phyloP scores from a whole-genome alignment of 2,888 invertebrate species.

The Microchrysa polita region DNA sequence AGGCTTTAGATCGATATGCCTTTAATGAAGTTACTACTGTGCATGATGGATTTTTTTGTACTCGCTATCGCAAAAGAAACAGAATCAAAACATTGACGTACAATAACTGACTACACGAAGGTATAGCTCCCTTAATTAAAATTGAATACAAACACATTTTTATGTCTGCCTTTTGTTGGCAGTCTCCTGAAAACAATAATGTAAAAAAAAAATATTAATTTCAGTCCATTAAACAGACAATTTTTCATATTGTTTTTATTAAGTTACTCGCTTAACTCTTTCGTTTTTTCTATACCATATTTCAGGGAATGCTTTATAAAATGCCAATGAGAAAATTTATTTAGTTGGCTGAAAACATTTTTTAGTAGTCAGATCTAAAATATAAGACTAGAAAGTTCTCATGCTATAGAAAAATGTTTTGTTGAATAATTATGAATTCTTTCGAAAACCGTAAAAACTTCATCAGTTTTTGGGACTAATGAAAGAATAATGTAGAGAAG shows the following conservation, averaged over 20 bases:
- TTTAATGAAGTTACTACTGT: conserved; percentile 44
- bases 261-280: conserved; percentile 40
- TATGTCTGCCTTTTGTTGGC: too few species aligned
- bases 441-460: too few species aligned
- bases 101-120: not conserved
- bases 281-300: conserved; percentile 17
- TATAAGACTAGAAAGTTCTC: too few species aligned
- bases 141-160: conserved; percentile 1
- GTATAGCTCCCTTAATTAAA: not conserved
- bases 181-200: too few species aligned
- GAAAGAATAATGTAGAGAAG: too few species aligned
- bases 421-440: too few species aligned
- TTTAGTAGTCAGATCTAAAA: not conserved
- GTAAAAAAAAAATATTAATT: too few species aligned
- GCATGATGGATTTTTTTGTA: conserved; percentile 29
- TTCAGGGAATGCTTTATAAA: not conserved
- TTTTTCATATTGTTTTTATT: conserved; percentile 31
- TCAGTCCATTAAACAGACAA: conserved; percentile 25
- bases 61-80: too few species aligned
- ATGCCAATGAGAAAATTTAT: not conserved
- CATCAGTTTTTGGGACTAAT: too few species aligned
- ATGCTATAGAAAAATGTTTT: too few species aligned
- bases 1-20: conserved; percentile 36
- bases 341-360: not conserved
- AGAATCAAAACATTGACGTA: not conserved